Percentiles rank a stretch among this genome's conserved stretches.
Conservation (phyloP, 2,113 vertebrate species). For the Vulpes lagopus region DNA sequence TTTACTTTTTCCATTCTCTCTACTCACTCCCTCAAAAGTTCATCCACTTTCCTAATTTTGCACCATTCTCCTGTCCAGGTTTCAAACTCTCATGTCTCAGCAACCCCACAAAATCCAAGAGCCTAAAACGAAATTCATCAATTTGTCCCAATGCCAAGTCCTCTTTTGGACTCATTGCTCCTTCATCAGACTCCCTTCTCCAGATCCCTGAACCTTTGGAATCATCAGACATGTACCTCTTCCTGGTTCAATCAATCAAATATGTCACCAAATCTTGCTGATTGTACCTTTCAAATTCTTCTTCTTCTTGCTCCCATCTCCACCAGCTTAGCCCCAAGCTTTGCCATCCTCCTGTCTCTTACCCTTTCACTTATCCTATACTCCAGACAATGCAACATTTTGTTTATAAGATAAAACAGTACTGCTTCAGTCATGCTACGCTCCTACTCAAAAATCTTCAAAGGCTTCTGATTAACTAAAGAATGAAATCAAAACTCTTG, state of each 20-base stretch:
- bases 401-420: background rate
- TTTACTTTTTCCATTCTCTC: background rate
- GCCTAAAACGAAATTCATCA: background rate
- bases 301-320: background rate
- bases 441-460: background rate
- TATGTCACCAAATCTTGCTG: background rate
- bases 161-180: background rate
- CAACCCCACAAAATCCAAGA: background rate
- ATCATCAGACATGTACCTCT: background rate
- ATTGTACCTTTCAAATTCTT: background rate
- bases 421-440: background rate
- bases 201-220: background rate
- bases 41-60: background rate
- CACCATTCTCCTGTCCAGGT: background rate
- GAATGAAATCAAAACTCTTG: background rate
- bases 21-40: background rate
- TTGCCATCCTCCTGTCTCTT: background rate
- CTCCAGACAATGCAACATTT: background rate
- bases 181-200: background rate
- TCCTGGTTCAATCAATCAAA: no score
- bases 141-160: background rate
- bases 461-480: background rate
- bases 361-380: background rate
- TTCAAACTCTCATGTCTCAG: background rate
- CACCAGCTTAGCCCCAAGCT: fast-evolving